Evolutionary conservation across 2,797 vertebrate species (phyloP).

Genomic region (Novumbra hubbsi): DNA sequence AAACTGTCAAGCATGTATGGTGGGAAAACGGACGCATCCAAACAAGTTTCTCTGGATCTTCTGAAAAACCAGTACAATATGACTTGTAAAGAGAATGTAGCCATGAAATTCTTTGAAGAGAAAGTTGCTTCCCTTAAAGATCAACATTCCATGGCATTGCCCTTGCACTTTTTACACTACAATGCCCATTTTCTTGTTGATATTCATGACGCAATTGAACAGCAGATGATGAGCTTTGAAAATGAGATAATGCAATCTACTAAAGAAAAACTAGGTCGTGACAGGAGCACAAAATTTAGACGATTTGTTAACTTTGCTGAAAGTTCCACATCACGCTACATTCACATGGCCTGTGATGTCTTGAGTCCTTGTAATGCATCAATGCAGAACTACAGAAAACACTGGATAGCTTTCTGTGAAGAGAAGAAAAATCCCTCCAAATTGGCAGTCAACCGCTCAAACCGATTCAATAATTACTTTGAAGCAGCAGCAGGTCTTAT

Average conservation of each 20-base stretch:
- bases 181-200: slow-evolving; percentile 72
- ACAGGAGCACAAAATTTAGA: slow-evolving; percentile 66
- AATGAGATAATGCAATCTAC: slow-evolving; percentile 59
- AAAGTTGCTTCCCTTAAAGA: slow-evolving; percentile 34
- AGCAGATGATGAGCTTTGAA: slow-evolving; percentile 68
- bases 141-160: slow-evolving; percentile 47
- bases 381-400: slow-evolving; percentile 57
- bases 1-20: slow-evolving; percentile 65
- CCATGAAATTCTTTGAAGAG: slow-evolving; percentile 64
- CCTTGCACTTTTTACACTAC: slow-evolving; percentile 66
- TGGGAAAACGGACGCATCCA: slow-evolving; percentile 51
- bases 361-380: slow-evolving; percentile 50
- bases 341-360: slow-evolving; percentile 72
- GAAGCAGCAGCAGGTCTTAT: slow-evolving; percentile 71
- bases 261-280: slow-evolving; percentile 71
- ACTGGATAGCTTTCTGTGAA: slow-evolving; percentile 77
- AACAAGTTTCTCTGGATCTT: slow-evolving; percentile 64
- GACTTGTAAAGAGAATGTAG: slow-evolving; percentile 63
- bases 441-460: slow-evolving; percentile 52
- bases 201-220: slow-evolving; percentile 64
- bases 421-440: slow-evolving; percentile 72
- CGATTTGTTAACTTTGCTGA: slow-evolving; percentile 72
- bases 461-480: slow-evolving; percentile 67
- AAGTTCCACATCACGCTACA: slow-evolving; percentile 73
- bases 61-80: slow-evolving; percentile 71